Evolutionary conservation across 2,888 invertebrate genomes (phyloP), one percentile per base, ranked within the genome.

Genomic region (Ormyrus labotus): DNA sequence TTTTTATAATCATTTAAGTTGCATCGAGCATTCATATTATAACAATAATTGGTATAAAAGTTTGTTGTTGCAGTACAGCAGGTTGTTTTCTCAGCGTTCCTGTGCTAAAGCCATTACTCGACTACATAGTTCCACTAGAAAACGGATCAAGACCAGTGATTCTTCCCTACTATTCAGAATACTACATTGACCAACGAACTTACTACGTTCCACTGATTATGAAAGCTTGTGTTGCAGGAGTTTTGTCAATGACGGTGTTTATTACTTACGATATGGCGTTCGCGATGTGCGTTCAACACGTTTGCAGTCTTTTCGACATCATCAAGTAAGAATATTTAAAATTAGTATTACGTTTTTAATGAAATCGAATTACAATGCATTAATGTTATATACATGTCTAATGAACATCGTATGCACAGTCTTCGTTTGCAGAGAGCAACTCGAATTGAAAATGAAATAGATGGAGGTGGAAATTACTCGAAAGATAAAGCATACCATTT

Each of bases 101-200:
- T 1, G 19, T 45, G 5, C n/a, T 50, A 6, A 19, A 45, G 8
- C 73, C 73, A 10, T 50, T 73, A 8, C 13, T 68, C 13, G 68
- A 79, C 19, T 61, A 45, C 6, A 63, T 79, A 4, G 10, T 45
- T 2, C 73, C 79, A 9, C 5, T 79, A 1, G 63, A 53, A 55
- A 79, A 79, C 19, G 47, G 4, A 13, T 69, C 68, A 7, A 67
- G 79, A 45, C 68, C 68, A 9, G 10, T 34, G 9, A 6, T 1
- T n/a, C n/a, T 79, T 10, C 79, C 79, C 55, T 73, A 73, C 10
- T 73, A 79, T 48, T 73, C 73, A 0, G 79, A 79, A 50, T 79
- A 74, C 19, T 68, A 34, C 51, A 64, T 79, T 9, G 79, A 74
- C 34, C 68, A 68, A 57, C 11, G 65, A 11, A 73, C 73, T 19